These are phyloP conservation scores for Vicugna pacos DNA, from an alignment of 2,113 vertebrate genomes.

Conservation along the genomic window DNA sequence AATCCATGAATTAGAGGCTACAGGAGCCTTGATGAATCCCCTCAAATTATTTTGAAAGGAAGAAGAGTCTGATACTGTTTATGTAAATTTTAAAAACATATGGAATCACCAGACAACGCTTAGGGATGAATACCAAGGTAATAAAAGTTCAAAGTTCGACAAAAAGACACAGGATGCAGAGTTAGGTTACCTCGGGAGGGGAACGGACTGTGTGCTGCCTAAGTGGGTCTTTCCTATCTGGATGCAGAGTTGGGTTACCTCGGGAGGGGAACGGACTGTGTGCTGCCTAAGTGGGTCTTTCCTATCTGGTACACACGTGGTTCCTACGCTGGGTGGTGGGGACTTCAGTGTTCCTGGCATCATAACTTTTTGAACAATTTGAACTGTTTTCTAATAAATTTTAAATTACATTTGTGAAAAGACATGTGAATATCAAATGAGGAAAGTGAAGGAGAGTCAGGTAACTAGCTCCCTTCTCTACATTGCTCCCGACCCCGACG, in stretches of 20 bases:
- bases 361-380: neutral
- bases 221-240: too few species aligned
- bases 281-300: neutral
- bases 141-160: neutral
- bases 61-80: neutral
- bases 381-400: slow-evolving; percentile 1
- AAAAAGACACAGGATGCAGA: neutral
- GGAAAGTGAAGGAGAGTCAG: neutral
- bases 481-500: neutral
- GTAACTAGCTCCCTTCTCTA: neutral
- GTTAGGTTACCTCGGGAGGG: neutral
- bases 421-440: neutral
- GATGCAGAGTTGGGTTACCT: neutral
- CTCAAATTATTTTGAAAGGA: neutral
- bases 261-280: neutral
- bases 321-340: neutral
- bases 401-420: neutral
- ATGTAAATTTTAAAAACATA: neutral
- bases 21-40: neutral
- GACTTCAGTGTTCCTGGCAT: neutral
- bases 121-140: neutral
- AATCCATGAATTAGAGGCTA: neutral
- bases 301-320: neutral
- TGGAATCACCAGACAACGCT: neutral
- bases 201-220: neutral